phyloP scores from a whole-genome alignment of 2,797 vertebrate genomes.

The Cephalopachus bancanus region DNA sequence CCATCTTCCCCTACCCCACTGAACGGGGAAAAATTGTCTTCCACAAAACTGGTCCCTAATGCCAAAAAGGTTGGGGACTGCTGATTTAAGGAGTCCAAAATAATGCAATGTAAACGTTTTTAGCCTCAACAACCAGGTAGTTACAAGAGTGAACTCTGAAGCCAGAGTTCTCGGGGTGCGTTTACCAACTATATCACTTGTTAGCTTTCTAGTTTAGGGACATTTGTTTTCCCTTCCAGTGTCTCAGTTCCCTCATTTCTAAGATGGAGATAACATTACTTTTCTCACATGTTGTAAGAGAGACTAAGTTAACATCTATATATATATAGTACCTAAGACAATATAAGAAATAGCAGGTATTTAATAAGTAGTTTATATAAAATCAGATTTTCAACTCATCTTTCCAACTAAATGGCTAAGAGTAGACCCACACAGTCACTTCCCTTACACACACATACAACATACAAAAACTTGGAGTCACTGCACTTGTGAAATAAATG shows the following conservation, averaged over 20 bases:
- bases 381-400: background rate
- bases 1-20: too few relatives aligned
- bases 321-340: background rate
- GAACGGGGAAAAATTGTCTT: too few relatives aligned
- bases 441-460: accelerated
- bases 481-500: background rate
- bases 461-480: background rate
- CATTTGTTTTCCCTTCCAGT: background rate
- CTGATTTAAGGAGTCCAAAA: background rate
- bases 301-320: background rate
- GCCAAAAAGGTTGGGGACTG: too few relatives aligned
- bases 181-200: background rate
- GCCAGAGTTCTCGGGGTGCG: background rate
- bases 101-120: background rate
- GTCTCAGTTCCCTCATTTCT: background rate
- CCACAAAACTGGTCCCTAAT: too few relatives aligned
- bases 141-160: background rate
- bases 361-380: background rate
- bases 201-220: background rate
- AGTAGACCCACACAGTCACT: background rate
- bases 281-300: background rate
- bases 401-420: background rate
- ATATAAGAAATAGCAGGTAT: background rate
- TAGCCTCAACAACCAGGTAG: background rate
- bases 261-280: background rate